A percentile compares a stretch with the other conserved stretches of the same genome.
Conservation (phyloP, 2,888 invertebrate genomes). For the Erebia epiphron region DNA sequence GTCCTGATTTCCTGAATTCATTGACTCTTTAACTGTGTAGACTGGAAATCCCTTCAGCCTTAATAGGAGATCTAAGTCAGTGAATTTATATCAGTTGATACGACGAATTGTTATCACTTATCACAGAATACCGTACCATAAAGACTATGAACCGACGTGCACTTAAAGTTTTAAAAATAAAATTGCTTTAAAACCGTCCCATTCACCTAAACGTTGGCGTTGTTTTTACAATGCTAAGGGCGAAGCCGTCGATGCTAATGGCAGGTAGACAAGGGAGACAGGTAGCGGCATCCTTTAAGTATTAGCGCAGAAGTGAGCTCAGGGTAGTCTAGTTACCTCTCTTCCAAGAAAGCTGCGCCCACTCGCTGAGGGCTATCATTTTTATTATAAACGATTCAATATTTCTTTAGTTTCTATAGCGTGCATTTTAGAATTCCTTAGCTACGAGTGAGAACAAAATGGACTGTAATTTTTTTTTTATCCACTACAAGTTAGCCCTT, state of each 20-base stretch:
- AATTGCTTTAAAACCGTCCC: constrained; percentile 43
- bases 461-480: too few relatives aligned
- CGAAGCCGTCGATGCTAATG: constrained; percentile 51
- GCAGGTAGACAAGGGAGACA: constrained; percentile 52
- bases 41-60: too few relatives aligned
- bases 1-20: too few relatives aligned
- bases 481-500: too few relatives aligned
- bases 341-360: constrained; percentile 59
- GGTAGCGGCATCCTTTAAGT: constrained; percentile 50
- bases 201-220: constrained; percentile 48
- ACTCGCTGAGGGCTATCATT: constrained; percentile 40
- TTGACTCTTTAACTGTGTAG: too few relatives aligned
- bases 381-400: constrained; percentile 36
- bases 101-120: too few relatives aligned
- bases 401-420: constrained; percentile 25
- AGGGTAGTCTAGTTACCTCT: constrained; percentile 56
- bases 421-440: background rate
- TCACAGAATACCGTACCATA: too few relatives aligned
- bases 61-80: background rate
- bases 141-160: background rate
- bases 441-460: background rate
- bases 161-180: constrained; percentile 20
- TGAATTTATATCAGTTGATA: background rate
- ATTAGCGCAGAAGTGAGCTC: constrained; percentile 43
- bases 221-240: constrained; percentile 50